Evolutionary conservation across 1,140 invertebrate species (phyloP).

Genomic region (Catajapyx aquilonaris): DNA sequence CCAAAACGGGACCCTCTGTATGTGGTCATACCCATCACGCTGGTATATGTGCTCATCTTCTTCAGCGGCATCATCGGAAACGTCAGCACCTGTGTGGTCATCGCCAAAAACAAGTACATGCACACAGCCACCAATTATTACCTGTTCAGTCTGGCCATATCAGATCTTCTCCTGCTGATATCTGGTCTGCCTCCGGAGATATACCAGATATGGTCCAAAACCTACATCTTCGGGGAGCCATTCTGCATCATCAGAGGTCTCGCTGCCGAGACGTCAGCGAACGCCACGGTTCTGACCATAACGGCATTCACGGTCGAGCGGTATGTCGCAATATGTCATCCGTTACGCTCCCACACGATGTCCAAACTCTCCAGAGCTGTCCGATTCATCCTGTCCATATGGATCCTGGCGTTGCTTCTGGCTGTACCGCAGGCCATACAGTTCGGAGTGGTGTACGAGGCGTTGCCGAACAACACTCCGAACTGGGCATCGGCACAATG

Average conservation of each 20-base stretch:
- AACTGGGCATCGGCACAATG: constrained; percentile 2
- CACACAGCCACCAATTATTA: constrained; percentile 29
- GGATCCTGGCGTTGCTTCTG: constrained; percentile 33
- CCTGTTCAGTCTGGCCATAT: constrained; percentile 22
- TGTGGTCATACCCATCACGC: constrained; percentile 20
- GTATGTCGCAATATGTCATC: constrained; percentile 41
- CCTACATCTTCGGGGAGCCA: constrained; percentile 63
- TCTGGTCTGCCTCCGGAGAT: constrained; percentile 50
- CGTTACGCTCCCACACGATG: constrained; percentile 24
- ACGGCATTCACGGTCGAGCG: constrained; percentile 79
- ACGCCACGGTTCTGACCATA: constrained; percentile 81
- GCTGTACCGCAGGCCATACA: constrained; percentile 46
- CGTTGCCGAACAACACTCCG: neutral
- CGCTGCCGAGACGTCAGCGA: constrained; percentile 71
- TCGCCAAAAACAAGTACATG: constrained; percentile 20
- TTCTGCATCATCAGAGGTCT: constrained; percentile 70
- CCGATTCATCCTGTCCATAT: constrained; percentile 32
- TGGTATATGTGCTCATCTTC: constrained; percentile 25
- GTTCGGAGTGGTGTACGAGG: constrained; percentile 17
- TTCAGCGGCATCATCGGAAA: constrained; percentile 32
- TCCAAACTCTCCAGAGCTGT: constrained; percentile 32
- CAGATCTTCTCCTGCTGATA: neutral
- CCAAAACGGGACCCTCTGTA: constrained; percentile 13
- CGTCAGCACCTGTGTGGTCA: constrained; percentile 31
- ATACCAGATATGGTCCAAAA: constrained; percentile 69